Evolutionary conservation across 2,888 invertebrate species (phyloP).

Genomic region (Troglohyphantes excavatus): DNA sequence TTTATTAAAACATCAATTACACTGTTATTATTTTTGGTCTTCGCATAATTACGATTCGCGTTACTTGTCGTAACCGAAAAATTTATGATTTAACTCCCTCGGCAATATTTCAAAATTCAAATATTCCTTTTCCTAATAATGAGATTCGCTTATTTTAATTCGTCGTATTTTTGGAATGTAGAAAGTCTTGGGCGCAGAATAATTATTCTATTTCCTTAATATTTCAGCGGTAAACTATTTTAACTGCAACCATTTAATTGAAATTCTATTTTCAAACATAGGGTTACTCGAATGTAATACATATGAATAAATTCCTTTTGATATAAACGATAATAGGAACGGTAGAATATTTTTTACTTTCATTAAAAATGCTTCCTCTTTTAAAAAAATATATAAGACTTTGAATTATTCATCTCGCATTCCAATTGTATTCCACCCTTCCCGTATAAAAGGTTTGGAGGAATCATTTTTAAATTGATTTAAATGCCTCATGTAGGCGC

Average conservation of each 20-base stretch:
- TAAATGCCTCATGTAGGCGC: background rate
- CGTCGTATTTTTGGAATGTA: background rate
- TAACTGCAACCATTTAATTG: background rate
- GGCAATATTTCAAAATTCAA: conserved; percentile 4
- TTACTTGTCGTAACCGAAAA: too few species aligned
- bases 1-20: too few species aligned
- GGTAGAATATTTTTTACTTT: background rate
- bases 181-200: background rate
- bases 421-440: background rate
- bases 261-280: background rate
- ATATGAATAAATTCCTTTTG: background rate
- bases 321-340: background rate
- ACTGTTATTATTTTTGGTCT: background rate
- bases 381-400: too few species aligned
- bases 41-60: background rate
- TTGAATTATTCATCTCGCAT: background rate
- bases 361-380: too few species aligned
- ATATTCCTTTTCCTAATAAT: background rate
- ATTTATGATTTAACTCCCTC: background rate
- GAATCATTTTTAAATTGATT: background rate
- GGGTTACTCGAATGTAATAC: background rate
- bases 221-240: background rate
- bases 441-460: background rate
- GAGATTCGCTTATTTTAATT: background rate
- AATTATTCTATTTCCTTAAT: background rate